Evolutionary conservation across 1,140 invertebrate genomes (phyloP).

Genomic region (Triops cancriformis): DNA sequence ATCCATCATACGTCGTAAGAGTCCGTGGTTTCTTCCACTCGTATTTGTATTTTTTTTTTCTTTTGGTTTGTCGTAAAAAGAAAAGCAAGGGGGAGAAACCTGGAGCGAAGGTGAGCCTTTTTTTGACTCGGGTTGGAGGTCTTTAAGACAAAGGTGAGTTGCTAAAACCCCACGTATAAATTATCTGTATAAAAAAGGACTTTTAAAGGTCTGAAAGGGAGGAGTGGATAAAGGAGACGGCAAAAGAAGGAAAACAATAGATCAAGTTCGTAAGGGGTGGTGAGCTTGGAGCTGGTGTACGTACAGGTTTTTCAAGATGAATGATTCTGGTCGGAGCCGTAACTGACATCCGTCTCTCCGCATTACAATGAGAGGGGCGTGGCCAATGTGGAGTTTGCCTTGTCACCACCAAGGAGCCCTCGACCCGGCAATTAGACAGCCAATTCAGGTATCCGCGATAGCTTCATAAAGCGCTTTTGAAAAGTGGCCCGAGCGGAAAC

Average conservation of each 20-base stretch:
- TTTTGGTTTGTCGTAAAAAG: not conserved
- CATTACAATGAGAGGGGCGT: not conserved
- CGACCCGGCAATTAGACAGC: conserved; percentile 12
- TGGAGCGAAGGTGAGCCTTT: not conserved
- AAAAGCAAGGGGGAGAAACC: not conserved
- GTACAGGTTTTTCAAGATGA: not conserved
- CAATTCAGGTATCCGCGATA: not conserved
- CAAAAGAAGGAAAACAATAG: not conserved
- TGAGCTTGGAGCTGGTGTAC: not conserved
- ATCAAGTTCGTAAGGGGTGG: not conserved
- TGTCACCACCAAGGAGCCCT: not conserved
- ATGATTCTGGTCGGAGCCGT: not conserved
- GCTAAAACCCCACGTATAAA: not conserved
- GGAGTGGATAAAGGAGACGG: no score
- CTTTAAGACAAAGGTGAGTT: not conserved
- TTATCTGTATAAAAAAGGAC: not conserved
- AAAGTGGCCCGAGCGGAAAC: not conserved
- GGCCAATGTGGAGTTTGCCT: not conserved
- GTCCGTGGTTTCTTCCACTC: not conserved
- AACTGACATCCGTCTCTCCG: not conserved
- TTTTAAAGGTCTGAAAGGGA: not conserved
- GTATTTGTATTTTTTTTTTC: not conserved
- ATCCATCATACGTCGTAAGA: not conserved
- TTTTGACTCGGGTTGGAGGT: not conserved
- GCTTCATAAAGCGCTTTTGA: not conserved